phyloP scores from a whole-genome alignment of 2,113 vertebrate genomes.

The Aptenodytes forsteri region DNA sequence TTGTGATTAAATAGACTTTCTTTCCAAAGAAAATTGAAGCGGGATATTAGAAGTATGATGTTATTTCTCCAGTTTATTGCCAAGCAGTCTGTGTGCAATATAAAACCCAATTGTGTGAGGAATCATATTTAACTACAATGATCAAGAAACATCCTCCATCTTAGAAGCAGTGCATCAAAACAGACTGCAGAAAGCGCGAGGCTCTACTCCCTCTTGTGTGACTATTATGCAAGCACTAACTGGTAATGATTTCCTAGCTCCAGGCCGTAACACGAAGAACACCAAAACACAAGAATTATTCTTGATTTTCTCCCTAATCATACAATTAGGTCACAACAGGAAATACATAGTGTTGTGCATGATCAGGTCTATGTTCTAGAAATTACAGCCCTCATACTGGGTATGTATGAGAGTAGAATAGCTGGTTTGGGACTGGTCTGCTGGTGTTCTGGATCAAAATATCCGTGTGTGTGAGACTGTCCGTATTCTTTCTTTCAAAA shows the following conservation, averaged over 20 bases:
- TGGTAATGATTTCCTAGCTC: not conserved
- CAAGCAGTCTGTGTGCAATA: not conserved
- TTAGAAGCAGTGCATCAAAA: not conserved
- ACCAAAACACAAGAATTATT: not conserved
- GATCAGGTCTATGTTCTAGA: not conserved
- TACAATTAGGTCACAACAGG: not conserved
- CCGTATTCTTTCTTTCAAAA: not conserved
- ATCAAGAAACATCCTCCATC: not conserved
- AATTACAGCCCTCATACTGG: not conserved
- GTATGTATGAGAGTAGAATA: not conserved
- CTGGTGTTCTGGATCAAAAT: not conserved
- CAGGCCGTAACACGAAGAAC: not conserved
- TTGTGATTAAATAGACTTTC: not conserved
- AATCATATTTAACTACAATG: not conserved
- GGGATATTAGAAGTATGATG: not conserved
- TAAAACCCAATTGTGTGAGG: not conserved
- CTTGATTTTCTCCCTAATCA: not conserved
- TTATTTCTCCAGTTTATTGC: not conserved
- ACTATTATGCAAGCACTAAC: not conserved
- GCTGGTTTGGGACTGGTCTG: not conserved
- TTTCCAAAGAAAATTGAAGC: not conserved
- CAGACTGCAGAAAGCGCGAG: not conserved
- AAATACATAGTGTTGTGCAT: not conserved
- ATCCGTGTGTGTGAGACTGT: not conserved
- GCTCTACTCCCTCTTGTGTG: not conserved